A percentile compares a stretch with the other conserved stretches of the same genome.
Conservation (phyloP, 1,140 invertebrate species). For the Armadillidium nasatum region DNA sequence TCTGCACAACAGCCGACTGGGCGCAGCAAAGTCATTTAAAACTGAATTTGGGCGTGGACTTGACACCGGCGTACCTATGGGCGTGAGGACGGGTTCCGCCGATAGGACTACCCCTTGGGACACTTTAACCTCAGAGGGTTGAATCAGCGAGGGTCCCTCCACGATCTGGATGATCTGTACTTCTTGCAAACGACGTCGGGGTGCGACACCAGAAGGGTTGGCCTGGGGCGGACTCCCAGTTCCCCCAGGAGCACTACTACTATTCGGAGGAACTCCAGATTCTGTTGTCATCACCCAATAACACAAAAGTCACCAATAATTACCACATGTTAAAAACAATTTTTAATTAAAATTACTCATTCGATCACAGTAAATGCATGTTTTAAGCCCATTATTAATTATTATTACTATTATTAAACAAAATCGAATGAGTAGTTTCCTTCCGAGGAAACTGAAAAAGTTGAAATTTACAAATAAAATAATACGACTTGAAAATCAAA, state of each 20-base stretch:
- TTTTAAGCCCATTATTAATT: no score
- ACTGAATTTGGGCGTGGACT: no score
- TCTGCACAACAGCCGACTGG: neutral
- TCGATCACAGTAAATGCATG: no score
- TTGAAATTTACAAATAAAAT: no score
- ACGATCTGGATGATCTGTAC: conserved; percentile 52
- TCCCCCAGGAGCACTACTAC: conserved; percentile 25
- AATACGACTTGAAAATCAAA: no score
- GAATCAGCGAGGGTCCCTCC: conserved; percentile 64
- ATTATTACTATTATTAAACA: no score
- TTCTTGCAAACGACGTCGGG: conserved; percentile 48
- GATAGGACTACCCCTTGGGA: conserved; percentile 66
- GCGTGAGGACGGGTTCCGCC: conserved; percentile 72
- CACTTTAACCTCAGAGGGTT: conserved; percentile 72
- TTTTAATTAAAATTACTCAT: no score
- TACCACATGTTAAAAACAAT: conserved; percentile 20
- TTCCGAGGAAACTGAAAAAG: no score
- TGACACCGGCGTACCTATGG: conserved; percentile 59
- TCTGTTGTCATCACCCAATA: conserved; percentile 41
- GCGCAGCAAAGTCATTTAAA: neutral
- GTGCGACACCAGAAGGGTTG: conserved; percentile 29
- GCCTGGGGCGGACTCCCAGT: conserved; percentile 13
- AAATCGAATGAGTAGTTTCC: no score
- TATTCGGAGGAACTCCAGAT: conserved; percentile 26
- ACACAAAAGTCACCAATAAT: conserved; percentile 37